These are phyloP conservation scores for Arremon aurantiirostris DNA, from an alignment of 2,797 vertebrate species.

Conservation along the genomic window DNA sequence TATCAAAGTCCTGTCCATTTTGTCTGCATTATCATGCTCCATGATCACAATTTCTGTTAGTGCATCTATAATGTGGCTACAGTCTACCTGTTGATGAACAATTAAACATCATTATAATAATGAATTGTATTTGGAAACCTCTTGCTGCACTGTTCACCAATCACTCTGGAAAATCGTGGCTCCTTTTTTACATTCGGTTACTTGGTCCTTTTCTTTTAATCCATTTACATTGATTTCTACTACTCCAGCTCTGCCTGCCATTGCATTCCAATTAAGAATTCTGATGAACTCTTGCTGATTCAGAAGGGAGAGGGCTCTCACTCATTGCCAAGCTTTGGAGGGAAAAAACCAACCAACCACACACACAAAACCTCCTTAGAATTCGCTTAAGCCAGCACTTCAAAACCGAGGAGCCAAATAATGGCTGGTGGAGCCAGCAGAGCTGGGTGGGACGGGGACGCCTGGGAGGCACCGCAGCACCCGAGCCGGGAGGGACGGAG, in stretches of 20 bases:
- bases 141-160: neutral
- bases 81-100: neutral
- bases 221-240: slow-evolving; percentile 68
- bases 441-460: neutral
- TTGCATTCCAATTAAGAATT: slow-evolving; percentile 60
- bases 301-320: slow-evolving; percentile 37
- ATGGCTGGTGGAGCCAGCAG: neutral
- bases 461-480: neutral
- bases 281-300: slow-evolving; percentile 63
- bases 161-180: slow-evolving; percentile 29
- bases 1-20: neutral
- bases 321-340: slow-evolving; percentile 19
- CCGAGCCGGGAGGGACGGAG: neutral
- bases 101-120: neutral
- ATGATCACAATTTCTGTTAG: neutral
- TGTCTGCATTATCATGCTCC: neutral
- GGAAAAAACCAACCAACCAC: neutral
- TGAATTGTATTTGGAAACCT: neutral
- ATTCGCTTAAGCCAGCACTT: slow-evolving; percentile 42
- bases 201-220: slow-evolving; percentile 51
- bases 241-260: slow-evolving; percentile 41
- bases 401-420: neutral
- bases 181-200: slow-evolving; percentile 20
- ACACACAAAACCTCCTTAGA: neutral
- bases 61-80: neutral